Evolutionary conservation across 1,140 invertebrate species (phyloP).

Genomic region (Drosophila paulistorum): DNA sequence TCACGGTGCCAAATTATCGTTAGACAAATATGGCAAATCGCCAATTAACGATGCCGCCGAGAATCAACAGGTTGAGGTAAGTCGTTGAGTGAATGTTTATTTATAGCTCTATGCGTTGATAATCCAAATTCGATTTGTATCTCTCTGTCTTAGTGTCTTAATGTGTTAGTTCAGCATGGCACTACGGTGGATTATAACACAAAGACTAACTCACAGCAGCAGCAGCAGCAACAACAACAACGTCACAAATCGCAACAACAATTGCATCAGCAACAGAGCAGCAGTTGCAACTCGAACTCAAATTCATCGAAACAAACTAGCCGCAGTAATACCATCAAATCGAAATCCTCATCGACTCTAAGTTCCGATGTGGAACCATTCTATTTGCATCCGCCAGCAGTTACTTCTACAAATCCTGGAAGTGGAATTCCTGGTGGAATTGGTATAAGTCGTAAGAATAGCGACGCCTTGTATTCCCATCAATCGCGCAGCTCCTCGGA

Average conservation of each 20-base stretch:
- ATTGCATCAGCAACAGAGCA: constrained; percentile 54
- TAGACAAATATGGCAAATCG: constrained; percentile 93
- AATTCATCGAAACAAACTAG: constrained; percentile 81
- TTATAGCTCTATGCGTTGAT: no score
- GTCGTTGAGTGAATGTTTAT: constrained; percentile 34
- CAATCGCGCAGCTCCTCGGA: constrained; percentile 83
- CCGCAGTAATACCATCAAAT: constrained; percentile 80
- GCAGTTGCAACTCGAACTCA: constrained; percentile 82
- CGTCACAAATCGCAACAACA: constrained; percentile 68
- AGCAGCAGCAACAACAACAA: background rate
- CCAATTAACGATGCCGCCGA: constrained; percentile 95
- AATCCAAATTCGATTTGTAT: constrained; percentile 6
- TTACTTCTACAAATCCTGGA: constrained; percentile 37
- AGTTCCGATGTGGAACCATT: constrained; percentile 86
- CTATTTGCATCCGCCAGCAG: constrained; percentile 88
- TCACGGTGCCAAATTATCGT: constrained; percentile 89
- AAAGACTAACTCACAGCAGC: constrained; percentile 50
- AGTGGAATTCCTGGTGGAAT: constrained; percentile 18
- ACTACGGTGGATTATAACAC: constrained; percentile 86
- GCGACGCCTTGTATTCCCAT: constrained; percentile 71
- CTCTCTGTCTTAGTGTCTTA: constrained; percentile 86
- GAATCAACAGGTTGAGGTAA: constrained; percentile 93
- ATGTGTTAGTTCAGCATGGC: constrained; percentile 89
- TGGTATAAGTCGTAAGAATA: constrained; percentile 61
- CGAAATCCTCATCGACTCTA: constrained; percentile 78